phyloP scores from a whole-genome alignment of 92 coral and sea anemone species.

The Heliopora coerulea region DNA sequence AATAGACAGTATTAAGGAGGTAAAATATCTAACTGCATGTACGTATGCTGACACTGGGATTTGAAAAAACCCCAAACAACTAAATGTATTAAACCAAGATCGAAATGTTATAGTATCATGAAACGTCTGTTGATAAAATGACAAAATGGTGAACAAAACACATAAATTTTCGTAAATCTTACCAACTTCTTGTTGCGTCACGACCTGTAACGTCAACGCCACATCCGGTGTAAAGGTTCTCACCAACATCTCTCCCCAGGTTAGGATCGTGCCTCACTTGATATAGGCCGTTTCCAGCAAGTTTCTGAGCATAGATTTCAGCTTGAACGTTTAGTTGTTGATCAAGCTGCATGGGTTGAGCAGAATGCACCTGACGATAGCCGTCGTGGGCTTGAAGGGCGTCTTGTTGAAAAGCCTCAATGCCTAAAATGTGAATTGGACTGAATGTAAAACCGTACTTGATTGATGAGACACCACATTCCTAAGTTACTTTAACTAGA shows the following conservation, averaged over 20 bases:
- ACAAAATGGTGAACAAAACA: neutral
- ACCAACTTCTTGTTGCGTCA: slow-evolving; percentile 28
- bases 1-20: no score
- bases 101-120: no score
- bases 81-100: no score
- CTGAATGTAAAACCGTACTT: neutral
- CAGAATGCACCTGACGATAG: slow-evolving; percentile 16
- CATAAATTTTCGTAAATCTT: slow-evolving; percentile 1
- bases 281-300: slow-evolving; percentile 12
- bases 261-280: slow-evolving; percentile 3
- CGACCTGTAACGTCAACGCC: slow-evolving; percentile 14
- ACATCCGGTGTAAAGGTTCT: slow-evolving; percentile 20
- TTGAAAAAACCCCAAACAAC: no score
- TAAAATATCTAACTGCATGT: no score
- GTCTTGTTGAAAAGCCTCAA: slow-evolving; percentile 11
- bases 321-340: slow-evolving; percentile 3
- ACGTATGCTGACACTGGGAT: no score
- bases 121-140: no score
- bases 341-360: slow-evolving; percentile 10
- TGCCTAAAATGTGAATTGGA: neutral
- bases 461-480: slow-evolving; percentile 15
- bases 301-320: slow-evolving; percentile 14
- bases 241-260: slow-evolving; percentile 10
- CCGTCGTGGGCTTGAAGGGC: slow-evolving; percentile 24
- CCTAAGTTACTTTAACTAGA: slow-evolving; percentile 9